phyloP scores from a whole-genome alignment of 2,113 vertebrate species.

The Labeo rohita region DNA sequence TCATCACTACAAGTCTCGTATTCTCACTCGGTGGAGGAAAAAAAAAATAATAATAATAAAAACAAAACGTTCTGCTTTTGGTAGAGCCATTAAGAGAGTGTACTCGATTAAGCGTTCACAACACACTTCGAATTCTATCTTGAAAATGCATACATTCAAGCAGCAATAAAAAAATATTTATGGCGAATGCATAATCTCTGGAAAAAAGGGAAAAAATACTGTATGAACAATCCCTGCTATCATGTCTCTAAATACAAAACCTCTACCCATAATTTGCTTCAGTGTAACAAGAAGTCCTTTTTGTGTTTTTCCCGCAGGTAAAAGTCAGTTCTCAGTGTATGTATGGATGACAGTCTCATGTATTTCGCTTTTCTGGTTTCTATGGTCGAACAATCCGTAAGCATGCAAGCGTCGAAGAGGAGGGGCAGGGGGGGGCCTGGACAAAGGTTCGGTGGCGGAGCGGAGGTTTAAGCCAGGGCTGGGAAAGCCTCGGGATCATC shows the following conservation, averaged over 20 bases:
- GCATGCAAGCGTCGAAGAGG: conserved; percentile 99
- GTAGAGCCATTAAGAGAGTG: conserved; percentile 51
- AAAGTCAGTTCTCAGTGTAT: conserved; percentile 95
- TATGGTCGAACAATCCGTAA: conserved; percentile 95
- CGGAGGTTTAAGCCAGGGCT: conserved; percentile 88
- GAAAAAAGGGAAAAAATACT: conserved; percentile 63
- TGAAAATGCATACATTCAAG: conserved; percentile 96
- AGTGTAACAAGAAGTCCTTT: conserved; percentile 98
- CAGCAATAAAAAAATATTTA: conserved; percentile 95
- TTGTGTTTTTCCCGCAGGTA: conserved; percentile 83
- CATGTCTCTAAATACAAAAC: conserved; percentile 99
- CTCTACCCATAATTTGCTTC: conserved; percentile 92
- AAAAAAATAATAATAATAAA: not conserved
- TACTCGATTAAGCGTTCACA: conserved; percentile 64
- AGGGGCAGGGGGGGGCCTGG: conserved; percentile 71
- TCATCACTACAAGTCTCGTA: not conserved
- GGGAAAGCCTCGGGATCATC: conserved; percentile 99
- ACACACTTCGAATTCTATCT: conserved; percentile 91
- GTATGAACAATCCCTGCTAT: conserved; percentile 98
- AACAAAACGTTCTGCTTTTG: conserved; percentile 31
- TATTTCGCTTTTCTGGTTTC: conserved; percentile 76
- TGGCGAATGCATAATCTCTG: conserved; percentile 97
- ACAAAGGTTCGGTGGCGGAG: conserved; percentile 82
- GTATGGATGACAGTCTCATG: conserved; percentile 91
- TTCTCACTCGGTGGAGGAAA: conserved; percentile 3